Evolutionary conservation across 2,797 vertebrate genomes (phyloP), one percentile per base, ranked within the genome.

Genomic region (Enteromius anoplus): DNA sequence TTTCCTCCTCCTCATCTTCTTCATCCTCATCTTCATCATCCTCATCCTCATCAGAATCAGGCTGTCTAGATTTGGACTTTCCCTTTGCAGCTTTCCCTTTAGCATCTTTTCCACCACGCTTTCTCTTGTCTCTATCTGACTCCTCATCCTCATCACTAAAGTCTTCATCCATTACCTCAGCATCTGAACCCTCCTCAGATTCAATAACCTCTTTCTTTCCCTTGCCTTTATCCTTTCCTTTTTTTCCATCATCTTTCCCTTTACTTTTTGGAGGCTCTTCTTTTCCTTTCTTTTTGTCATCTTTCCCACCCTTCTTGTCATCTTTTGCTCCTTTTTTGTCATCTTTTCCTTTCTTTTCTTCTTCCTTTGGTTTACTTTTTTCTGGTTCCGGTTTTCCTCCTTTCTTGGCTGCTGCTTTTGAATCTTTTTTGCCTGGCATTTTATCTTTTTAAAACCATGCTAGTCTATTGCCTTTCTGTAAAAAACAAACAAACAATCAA

Each of bases 121-220:
- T 87, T 70, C 12, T 94, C 17, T 90, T 90, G 58, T 91, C 94
- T 88, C 94, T 94, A 23, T 94, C 93, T 1, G 92, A 91, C 0
- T 87, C 91, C 3, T 90, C 91, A 1, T 94, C 94, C 40, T 94
- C 93, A n/a, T 90, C 88, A 78, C 93, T 90, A 9, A 92, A 81
- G 72, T 94, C 84, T 88, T 90, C 95, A 53, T 93, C 93, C 80
- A 90, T 86, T 23, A 95, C 81, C n/a, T 95, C 91, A 0, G 91
- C 90, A 0, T 96, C 96, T 0, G 92, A 93, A 1, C 89, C 93
- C 62, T 97, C 96, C 64, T 96, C 96, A 0, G 93, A 94, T 87
- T 97, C 96, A 3, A 78, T 91, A 0, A 84, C 89, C 12, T 92
- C 95, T 86, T 97, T 97, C 87, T 95, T 95, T 19, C 89, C 90